Conservation (phyloP, 2,797 vertebrate species). For the Chromis chromis region DNA sequence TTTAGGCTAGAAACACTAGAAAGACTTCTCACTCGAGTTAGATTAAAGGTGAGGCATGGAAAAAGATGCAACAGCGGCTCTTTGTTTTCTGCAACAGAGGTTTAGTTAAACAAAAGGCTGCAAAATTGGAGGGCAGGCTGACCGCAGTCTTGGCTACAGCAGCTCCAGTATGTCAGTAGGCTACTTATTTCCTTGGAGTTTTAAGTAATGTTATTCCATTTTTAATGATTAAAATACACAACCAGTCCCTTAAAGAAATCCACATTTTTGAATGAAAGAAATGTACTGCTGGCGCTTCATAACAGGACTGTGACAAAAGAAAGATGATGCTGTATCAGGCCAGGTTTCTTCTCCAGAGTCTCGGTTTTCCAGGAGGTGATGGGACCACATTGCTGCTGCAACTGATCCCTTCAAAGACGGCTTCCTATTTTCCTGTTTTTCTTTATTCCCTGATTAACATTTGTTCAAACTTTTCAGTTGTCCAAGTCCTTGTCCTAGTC, state of each 20-base stretch:
- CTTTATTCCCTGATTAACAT: constrained; percentile 47
- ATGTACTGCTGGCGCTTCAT: neutral
- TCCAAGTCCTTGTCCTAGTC: neutral
- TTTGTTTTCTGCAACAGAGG: constrained; percentile 41
- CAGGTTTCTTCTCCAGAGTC: constrained; percentile 1
- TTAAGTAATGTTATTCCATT: neutral
- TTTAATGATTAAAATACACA: neutral
- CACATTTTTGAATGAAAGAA: neutral
- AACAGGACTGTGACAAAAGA: neutral
- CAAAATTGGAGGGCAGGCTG: constrained; percentile 49
- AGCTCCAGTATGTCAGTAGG: constrained; percentile 6
- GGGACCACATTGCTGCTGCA: neutral
- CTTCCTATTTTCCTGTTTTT: constrained; percentile 26
- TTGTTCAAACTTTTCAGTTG: constrained; percentile 38
- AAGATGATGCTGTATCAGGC: neutral
- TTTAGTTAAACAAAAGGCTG: constrained; percentile 46
- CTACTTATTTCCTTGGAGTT: constrained; percentile 25
- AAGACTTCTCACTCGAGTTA: constrained; percentile 19
- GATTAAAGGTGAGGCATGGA: constrained; percentile 57
- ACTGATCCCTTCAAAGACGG: constrained; percentile 34
- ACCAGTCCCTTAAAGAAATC: constrained; percentile 1
- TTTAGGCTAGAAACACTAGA: constrained; percentile 31
- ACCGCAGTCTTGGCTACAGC: constrained; percentile 28
- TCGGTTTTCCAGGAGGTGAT: neutral
- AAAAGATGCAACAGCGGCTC: constrained; percentile 20